Percentiles rank a stretch among this genome's conserved stretches.
Evolutionary conservation across 1,140 invertebrate genomes (phyloP).

Genomic region (Zophobas morio): DNA sequence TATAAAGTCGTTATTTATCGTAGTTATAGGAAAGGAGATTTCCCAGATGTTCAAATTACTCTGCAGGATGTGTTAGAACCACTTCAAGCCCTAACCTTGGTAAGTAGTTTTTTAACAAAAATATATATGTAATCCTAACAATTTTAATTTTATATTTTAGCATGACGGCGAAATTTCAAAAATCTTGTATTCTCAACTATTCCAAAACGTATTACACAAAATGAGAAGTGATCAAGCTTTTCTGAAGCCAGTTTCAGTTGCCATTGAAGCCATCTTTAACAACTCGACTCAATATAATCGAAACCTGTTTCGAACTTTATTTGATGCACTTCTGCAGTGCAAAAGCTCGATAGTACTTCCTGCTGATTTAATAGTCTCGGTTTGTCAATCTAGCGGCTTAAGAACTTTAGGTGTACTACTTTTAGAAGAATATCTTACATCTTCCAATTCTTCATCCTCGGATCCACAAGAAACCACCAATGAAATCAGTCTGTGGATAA

Average conservation of each 20-base stretch:
- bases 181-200: constrained; percentile 55
- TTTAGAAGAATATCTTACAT: constrained; percentile 72
- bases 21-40: constrained; percentile 78
- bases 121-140: too few species aligned
- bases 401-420: constrained; percentile 73
- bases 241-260: constrained; percentile 63
- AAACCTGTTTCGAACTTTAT: constrained; percentile 71
- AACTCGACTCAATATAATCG: constrained; percentile 68
- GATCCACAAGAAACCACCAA: constrained; percentile 43
- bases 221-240: constrained; percentile 60
- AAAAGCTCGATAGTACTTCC: constrained; percentile 64
- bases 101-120: constrained; percentile 44
- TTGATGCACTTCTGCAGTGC: constrained; percentile 70
- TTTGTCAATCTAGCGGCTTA: constrained; percentile 67
- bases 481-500: constrained; percentile 68
- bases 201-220: constrained; percentile 45
- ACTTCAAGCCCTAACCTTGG: constrained; percentile 74
- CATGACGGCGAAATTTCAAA: constrained; percentile 59
- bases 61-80: constrained; percentile 75
- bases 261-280: constrained; percentile 69
- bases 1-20: constrained; percentile 70
- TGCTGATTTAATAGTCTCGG: constrained; percentile 64
- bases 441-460: too few species aligned
- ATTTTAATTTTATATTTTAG: constrained; percentile 27
- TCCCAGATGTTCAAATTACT: constrained; percentile 80